Conservation (phyloP, 2,113 vertebrate genomes). For the Acinonyx jubatus region DNA sequence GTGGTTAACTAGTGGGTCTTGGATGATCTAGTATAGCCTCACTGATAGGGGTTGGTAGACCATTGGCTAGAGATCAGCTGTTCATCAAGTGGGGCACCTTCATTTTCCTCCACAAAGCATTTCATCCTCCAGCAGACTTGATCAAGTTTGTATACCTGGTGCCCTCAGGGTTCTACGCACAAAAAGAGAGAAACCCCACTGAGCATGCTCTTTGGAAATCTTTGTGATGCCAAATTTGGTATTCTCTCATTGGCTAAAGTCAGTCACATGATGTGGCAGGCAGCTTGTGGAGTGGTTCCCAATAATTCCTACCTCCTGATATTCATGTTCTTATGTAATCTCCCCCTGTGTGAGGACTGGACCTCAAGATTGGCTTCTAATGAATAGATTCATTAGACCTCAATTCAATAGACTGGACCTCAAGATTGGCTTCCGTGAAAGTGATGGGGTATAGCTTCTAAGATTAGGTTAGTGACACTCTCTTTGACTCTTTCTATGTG, state of each 20-base stretch:
- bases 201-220: neutral
- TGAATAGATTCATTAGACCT: neutral
- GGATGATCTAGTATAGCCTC: neutral
- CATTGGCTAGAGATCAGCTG: neutral
- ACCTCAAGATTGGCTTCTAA: neutral
- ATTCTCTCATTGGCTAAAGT: neutral
- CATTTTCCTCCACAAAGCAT: neutral
- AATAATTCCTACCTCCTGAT: neutral
- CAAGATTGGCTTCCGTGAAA: neutral
- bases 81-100: neutral
- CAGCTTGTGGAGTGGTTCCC: neutral
- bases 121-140: neutral
- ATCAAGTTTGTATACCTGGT: neutral
- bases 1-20: neutral
- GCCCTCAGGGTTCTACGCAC: neutral
- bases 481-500: neutral
- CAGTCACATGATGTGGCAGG: neutral
- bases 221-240: neutral
- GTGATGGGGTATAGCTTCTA: neutral
- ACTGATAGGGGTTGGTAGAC: neutral
- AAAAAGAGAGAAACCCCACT: neutral
- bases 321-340: neutral
- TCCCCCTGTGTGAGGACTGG: neutral
- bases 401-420: too few relatives aligned
- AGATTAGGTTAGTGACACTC: neutral